A percentile compares a stretch with the other conserved stretches of the same genome.
These are phyloP conservation scores for Nylanderia fulva DNA, from an alignment of 1,140 invertebrate genomes.

Conservation along the genomic window DNA sequence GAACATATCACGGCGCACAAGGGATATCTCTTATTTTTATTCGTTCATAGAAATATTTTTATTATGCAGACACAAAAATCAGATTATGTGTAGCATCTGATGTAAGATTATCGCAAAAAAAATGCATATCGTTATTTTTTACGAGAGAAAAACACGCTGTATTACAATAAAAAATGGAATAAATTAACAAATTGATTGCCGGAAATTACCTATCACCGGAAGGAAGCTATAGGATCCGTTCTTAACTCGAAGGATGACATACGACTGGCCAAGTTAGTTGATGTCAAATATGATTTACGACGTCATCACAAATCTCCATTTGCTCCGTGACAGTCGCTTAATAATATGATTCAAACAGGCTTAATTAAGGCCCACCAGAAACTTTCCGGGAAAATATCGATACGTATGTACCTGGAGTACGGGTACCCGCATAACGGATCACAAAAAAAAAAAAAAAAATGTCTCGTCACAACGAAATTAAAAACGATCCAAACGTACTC, in stretches of 20 bases:
- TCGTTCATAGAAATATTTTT: conserved; percentile 19
- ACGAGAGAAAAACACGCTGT: background rate
- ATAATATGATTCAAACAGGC: conserved; percentile 48
- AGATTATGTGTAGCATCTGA: background rate
- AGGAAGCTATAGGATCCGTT: conserved; percentile 6
- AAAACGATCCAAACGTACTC: conserved; percentile 26
- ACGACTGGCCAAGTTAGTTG: background rate
- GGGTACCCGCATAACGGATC: conserved; percentile 64
- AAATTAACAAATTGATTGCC: background rate
- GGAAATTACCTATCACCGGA: conserved; percentile 33
- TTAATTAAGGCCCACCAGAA: conserved; percentile 45
- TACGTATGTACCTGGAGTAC: conserved; percentile 59
- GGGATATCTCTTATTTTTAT: background rate
- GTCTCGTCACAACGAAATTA: conserved; percentile 38
- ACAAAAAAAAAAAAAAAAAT: conserved; percentile 53
- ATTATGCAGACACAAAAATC: background rate
- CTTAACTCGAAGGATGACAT: background rate
- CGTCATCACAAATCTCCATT: conserved; percentile 50
- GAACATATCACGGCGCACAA: background rate
- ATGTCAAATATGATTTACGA: conserved; percentile 48
- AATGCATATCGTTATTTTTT: background rate
- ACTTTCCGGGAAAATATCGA: conserved; percentile 61
- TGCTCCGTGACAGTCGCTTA: conserved; percentile 24
- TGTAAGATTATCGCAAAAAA: background rate
- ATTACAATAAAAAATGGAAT: background rate